A percentile compares a stretch with the other conserved stretches of the same genome.
Evolutionary conservation across 2,797 vertebrate genomes (phyloP).

Genomic region (Pseudochirops corinnae): DNA sequence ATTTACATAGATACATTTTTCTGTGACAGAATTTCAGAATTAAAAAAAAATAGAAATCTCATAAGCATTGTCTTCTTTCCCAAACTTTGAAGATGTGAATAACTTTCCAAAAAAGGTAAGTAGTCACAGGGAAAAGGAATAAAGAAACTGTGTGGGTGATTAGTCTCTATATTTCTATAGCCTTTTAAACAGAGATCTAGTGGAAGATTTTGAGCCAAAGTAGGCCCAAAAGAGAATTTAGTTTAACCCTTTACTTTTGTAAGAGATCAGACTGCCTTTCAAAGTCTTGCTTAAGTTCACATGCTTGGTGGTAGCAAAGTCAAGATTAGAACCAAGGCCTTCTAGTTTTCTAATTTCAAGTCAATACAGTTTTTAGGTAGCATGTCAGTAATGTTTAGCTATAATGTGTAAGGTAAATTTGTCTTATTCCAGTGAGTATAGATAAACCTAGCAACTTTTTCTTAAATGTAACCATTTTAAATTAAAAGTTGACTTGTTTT

Average conservation of each 20-base stretch:
- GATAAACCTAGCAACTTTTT: neutral
- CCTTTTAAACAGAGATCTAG: neutral
- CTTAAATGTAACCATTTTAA: neutral
- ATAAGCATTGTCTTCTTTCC: neutral
- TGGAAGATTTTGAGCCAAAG: neutral
- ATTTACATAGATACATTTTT: constrained; percentile 4
- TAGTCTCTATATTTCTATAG: neutral
- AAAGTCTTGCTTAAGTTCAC: neutral
- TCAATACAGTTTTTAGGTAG: constrained; percentile 27
- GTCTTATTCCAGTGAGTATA: constrained; percentile 8
- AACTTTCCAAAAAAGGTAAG: constrained; percentile 27
- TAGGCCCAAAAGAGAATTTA: neutral
- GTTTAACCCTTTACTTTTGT: neutral
- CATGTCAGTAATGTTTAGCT: constrained; percentile 32
- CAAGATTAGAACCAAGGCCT: neutral
- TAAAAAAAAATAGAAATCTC: neutral
- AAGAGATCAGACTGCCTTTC: neutral
- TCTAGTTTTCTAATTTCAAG: constrained; percentile 18
- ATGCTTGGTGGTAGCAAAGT: neutral
- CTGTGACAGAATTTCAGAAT: constrained; percentile 10
- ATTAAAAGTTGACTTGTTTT: neutral
- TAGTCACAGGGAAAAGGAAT: neutral
- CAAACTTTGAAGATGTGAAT: neutral
- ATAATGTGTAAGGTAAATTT: constrained; percentile 40
- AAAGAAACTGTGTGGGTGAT: neutral